phyloP scores from a whole-genome alignment of 2,888 invertebrate species.

The Aporophyla lueneburgensis region DNA sequence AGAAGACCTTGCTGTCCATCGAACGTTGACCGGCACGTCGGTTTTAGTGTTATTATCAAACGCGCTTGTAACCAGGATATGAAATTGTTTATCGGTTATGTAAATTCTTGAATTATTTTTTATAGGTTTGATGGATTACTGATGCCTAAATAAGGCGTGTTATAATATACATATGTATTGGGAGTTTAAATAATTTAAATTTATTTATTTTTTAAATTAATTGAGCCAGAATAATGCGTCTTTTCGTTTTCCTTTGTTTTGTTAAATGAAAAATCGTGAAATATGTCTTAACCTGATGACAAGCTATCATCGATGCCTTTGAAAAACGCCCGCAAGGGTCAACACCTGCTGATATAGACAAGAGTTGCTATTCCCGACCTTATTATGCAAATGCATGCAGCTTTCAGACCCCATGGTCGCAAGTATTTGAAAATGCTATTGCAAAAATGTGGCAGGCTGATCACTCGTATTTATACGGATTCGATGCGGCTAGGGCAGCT shows the following conservation, averaged over 20 bases:
- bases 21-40: conserved; percentile 31
- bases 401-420: not conserved
- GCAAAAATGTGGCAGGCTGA: not conserved
- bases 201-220: too few relatives aligned
- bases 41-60: conserved; percentile 2
- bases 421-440: conserved; percentile 1
- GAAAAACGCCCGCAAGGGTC: not conserved
- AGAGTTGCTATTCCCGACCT: not conserved
- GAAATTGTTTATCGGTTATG: conserved; percentile 26
- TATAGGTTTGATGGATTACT: conserved; percentile 15
- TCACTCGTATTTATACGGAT: not conserved
- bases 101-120: conserved; percentile 13
- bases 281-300: not conserved
- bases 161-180: not conserved
- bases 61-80: conserved; percentile 27
- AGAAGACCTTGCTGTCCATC: conserved; percentile 47
- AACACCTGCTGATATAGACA: not conserved
- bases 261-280: not conserved
- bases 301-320: not conserved
- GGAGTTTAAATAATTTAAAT: not conserved
- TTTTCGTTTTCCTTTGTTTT: not conserved
- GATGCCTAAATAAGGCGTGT: not conserved
- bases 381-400: not conserved
- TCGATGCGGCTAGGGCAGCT: conserved; percentile 7
- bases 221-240: not conserved